Evolutionary conservation across 2,113 vertebrate genomes (phyloP).

Genomic region (Phoxinus phoxinus): DNA sequence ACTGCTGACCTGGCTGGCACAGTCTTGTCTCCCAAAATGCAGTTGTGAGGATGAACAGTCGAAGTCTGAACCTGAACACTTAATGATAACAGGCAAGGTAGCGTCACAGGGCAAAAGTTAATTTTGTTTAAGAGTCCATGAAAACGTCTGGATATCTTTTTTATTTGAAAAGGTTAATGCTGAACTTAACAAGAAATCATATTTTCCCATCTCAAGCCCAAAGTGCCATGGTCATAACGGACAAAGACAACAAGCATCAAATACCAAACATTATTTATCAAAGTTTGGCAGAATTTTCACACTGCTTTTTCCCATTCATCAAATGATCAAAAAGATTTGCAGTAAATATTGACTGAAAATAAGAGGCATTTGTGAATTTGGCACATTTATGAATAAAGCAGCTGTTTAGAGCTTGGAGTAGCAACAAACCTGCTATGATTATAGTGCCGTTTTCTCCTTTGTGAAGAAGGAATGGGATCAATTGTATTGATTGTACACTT

Average conservation of each 20-base stretch:
- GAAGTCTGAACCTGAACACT: not conserved
- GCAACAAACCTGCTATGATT: not conserved
- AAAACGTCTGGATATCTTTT: not conserved
- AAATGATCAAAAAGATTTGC: not conserved
- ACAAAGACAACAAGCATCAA: not conserved
- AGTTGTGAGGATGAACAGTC: not conserved
- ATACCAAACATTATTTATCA: not conserved
- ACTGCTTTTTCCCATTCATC: not conserved
- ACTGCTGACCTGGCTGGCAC: not conserved
- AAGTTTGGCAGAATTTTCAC: not conserved
- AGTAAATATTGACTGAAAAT: not conserved
- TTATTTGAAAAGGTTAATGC: not conserved
- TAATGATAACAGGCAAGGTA: not conserved
- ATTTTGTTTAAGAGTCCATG: not conserved
- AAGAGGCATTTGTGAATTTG: not conserved
- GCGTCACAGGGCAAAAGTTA: not conserved
- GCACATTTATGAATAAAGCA: not conserved
- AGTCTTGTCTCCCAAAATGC: not conserved
- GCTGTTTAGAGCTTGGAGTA: not conserved
- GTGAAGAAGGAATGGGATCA: not conserved
- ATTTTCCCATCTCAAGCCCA: not conserved
- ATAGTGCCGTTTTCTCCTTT: not conserved
- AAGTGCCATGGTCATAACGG: not conserved
- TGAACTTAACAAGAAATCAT: not conserved
- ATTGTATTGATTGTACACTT: too few species aligned